A percentile compares a stretch with the other conserved stretches of the same genome.
These are phyloP conservation scores for Mamestra brassicae DNA, from an alignment of 2,888 invertebrate species.

Conservation along the genomic window DNA sequence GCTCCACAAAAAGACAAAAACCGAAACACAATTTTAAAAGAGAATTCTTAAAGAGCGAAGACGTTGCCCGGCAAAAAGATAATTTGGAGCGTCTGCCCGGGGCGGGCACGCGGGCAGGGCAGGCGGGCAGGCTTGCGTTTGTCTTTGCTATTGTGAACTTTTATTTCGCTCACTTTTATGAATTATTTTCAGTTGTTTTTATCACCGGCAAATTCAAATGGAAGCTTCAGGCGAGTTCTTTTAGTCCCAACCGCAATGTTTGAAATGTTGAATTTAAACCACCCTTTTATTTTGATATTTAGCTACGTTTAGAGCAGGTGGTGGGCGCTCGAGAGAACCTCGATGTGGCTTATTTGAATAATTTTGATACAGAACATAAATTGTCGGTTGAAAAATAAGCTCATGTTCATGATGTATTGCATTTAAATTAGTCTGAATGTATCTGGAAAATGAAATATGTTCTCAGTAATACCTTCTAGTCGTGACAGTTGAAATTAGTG, in stretches of 20 bases:
- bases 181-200: slow-evolving; percentile 89
- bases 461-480: slow-evolving; percentile 50
- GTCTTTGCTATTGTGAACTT: slow-evolving; percentile 90
- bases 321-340: slow-evolving; percentile 20
- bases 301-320: slow-evolving; percentile 38
- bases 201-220: slow-evolving; percentile 83
- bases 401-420: slow-evolving; percentile 50
- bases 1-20: slow-evolving; percentile 84
- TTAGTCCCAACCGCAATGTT: slow-evolving; percentile 57
- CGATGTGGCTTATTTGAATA: slow-evolving; percentile 58
- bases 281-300: slow-evolving; percentile 59
- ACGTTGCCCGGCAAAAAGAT: slow-evolving; percentile 86
- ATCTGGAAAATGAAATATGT: slow-evolving; percentile 57
- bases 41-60: slow-evolving; percentile 89
- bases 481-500: slow-evolving; percentile 72
- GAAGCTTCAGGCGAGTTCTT: slow-evolving; percentile 74
- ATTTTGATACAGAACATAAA: slow-evolving; percentile 47
- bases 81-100: slow-evolving; percentile 84
- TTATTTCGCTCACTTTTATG: slow-evolving; percentile 88
- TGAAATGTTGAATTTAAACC: slow-evolving; percentile 57
- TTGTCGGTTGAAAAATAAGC: slow-evolving; percentile 50
- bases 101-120: slow-evolving; percentile 66
- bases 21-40: slow-evolving; percentile 89
- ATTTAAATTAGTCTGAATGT: slow-evolving; percentile 42
- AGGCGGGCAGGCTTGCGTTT: slow-evolving; percentile 77